Evolutionary conservation across 2,888 invertebrate genomes (phyloP).

Genomic region (Empis livida): DNA sequence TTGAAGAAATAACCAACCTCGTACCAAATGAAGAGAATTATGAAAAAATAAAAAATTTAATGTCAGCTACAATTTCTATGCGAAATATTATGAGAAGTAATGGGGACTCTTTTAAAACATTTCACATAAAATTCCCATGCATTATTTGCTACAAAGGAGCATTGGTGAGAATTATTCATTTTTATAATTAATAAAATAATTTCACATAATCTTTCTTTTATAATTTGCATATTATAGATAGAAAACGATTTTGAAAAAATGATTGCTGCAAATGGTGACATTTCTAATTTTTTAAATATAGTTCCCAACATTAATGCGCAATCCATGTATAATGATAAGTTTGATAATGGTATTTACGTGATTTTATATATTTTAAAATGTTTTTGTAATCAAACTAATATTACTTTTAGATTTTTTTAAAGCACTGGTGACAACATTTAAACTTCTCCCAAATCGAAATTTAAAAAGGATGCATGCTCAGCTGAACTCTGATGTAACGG

Average conservation of each 20-base stretch:
- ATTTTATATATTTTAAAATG: not conserved
- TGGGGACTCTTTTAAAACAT: not conserved
- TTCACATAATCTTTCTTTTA: not conserved
- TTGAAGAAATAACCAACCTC: not conserved
- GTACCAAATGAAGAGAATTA: not conserved
- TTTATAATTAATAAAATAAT: not conserved
- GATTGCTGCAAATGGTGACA: not conserved
- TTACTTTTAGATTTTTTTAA: not conserved
- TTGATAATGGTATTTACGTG: not conserved
- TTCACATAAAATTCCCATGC: not conserved
- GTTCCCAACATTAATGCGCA: not conserved
- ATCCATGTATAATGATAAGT: not conserved
- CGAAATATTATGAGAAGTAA: not conserved
- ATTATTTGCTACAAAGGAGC: not conserved
- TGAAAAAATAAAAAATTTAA: not conserved
- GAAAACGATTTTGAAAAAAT: not conserved
- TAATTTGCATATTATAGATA: not conserved
- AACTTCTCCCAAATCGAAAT: not conserved
- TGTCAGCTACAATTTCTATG: not conserved
- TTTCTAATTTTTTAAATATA: not conserved
- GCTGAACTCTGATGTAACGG: not conserved
- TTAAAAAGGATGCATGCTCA: not conserved
- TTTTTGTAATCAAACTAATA: not conserved
- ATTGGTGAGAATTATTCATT: not conserved
- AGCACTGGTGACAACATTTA: not conserved